Evolutionary conservation across 2,797 vertebrate species (phyloP).

Genomic region (Acanthiza pusilla): DNA sequence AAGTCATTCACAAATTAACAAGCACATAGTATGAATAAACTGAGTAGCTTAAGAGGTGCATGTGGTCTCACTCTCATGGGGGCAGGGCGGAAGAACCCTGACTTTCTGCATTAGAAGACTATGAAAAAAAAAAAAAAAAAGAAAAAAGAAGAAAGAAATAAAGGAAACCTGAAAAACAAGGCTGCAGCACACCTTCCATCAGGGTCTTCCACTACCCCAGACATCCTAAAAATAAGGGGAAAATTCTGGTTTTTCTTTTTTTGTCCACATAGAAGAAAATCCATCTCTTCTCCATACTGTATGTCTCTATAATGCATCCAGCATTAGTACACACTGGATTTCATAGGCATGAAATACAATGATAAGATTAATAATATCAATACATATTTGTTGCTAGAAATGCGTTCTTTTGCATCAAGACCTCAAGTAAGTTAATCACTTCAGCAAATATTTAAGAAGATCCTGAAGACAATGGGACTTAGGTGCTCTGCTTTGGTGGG

Average conservation of each 20-base stretch:
- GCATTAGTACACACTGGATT: background rate
- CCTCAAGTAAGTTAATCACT: background rate
- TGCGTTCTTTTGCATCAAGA: background rate
- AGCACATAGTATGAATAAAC: background rate
- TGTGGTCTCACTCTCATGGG: background rate
- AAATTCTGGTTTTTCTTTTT: background rate
- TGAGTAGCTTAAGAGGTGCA: background rate
- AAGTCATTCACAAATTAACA: slow-evolving; percentile 31
- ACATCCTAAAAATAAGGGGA: background rate
- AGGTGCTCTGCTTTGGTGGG: background rate
- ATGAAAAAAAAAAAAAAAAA: background rate
- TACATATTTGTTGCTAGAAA: background rate
- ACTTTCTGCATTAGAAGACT: background rate
- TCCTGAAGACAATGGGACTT: background rate
- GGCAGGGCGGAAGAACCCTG: fast-evolving
- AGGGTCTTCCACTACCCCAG: background rate
- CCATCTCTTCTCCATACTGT: background rate
- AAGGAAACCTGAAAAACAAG: background rate
- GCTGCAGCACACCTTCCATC: background rate
- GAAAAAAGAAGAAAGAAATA: too few species aligned
- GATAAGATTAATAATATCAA: background rate
- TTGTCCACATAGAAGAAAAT: background rate
- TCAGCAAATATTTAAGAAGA: background rate
- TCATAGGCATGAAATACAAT: background rate
- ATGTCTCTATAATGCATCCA: background rate